Percentiles rank a stretch among this genome's conserved stretches.
phyloP scores from a whole-genome alignment of 2,797 vertebrate species.

The Buphagus erythrorhynchus region DNA sequence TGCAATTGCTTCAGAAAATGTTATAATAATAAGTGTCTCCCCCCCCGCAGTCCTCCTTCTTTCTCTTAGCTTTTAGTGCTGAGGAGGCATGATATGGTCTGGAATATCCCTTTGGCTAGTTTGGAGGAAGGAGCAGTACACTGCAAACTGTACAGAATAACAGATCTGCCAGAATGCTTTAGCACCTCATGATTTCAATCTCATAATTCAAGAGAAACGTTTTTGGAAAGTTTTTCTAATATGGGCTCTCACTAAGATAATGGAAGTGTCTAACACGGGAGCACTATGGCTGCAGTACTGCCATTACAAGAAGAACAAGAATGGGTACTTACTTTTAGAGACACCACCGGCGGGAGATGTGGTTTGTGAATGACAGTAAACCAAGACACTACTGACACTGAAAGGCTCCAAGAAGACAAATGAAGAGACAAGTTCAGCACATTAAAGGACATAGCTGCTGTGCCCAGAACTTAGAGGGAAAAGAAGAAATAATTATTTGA shows the following conservation, averaged over 20 bases:
- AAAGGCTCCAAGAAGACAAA: neutral
- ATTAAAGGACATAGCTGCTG: neutral
- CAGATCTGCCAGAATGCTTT: neutral
- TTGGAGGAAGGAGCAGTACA: neutral
- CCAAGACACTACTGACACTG: neutral
- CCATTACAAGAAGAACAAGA: neutral
- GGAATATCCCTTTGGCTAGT: neutral
- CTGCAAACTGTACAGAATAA: neutral
- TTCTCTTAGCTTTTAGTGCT: neutral
- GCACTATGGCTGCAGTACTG: neutral
- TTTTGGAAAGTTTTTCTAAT: neutral
- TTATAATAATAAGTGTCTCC: neutral
- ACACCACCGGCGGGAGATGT: neutral
- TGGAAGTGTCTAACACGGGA: neutral
- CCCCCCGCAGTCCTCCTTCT: accelerated
- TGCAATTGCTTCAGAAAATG: neutral
- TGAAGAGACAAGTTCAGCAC: neutral
- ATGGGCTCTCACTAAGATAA: neutral
- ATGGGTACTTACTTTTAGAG: neutral
- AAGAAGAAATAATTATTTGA: neutral
- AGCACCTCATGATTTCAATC: neutral
- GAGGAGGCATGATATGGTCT: neutral
- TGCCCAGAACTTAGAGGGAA: neutral
- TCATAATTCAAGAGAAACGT: neutral
- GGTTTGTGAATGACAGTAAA: neutral